Conservation (phyloP, 2,888 invertebrate species). For the Trilocha varians region DNA sequence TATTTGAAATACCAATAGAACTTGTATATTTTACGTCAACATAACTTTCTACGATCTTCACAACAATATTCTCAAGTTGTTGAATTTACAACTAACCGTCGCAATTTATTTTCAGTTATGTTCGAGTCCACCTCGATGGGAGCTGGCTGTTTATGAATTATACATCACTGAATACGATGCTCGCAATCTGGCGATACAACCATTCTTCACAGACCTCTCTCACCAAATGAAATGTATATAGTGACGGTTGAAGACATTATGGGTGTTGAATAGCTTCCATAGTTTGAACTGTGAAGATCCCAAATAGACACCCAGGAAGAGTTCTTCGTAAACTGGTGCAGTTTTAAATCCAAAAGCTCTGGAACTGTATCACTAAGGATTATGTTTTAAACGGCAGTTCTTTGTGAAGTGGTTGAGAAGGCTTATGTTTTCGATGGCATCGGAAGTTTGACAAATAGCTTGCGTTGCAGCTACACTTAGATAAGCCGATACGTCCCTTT, state of each 20-base stretch:
- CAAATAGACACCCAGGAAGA: not conserved
- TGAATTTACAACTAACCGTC: not conserved
- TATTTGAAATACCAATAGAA: too few relatives aligned
- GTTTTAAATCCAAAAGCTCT: not conserved
- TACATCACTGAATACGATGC: slow-evolving; percentile 50
- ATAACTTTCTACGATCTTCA: too few relatives aligned
- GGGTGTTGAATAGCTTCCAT: not conserved
- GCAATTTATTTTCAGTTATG: not conserved
- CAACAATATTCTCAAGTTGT: not conserved
- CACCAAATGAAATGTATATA: not conserved
- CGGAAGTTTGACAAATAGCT: slow-evolving; percentile 59
- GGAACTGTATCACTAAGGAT: not conserved
- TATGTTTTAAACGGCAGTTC: slow-evolving; percentile 14
- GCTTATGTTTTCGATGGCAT: slow-evolving; percentile 45
- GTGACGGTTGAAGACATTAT: not conserved
- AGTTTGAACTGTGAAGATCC: not conserved
- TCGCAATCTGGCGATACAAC: slow-evolving; percentile 53
- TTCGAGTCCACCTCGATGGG: slow-evolving; percentile 32
- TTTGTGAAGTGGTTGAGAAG: slow-evolving; percentile 22
- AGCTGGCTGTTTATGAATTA: slow-evolving; percentile 54
- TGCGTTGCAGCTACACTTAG: slow-evolving; percentile 45
- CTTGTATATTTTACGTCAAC: too few relatives aligned
- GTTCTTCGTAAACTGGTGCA: not conserved
- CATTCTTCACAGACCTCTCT: slow-evolving; percentile 22
- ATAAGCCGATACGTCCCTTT: slow-evolving; percentile 48